Evolutionary conservation across 2,113 vertebrate genomes (phyloP), one percentile per base, ranked within the genome.

Genomic region (Cyprinodon variegatus): DNA sequence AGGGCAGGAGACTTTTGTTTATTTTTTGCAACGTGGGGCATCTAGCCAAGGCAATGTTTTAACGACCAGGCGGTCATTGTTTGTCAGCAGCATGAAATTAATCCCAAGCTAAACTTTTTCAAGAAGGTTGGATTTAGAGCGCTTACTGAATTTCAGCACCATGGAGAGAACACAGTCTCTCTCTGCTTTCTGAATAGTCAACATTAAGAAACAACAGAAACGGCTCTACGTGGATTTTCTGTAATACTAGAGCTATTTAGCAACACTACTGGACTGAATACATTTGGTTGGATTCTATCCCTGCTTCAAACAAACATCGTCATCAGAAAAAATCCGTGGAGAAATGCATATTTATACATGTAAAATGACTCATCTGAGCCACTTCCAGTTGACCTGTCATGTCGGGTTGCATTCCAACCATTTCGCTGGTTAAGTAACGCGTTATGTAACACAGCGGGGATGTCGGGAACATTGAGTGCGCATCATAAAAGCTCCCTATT

Each of bases 371-470:
- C 50, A 6, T 20, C 20, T 3, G 50, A 57, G 50, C 17, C 20
- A n/a, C 9, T 57, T 57, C 17, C 50, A 57, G 6, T 57, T n/a
- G 50, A 20, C 50, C 50, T 57, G 50, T 61, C 4, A 36, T 38
- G 13, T 36, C 29, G 11, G 11, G 4, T 14, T 7, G 13, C 8
- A 9, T 64, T 20, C 38, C 9, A 15, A 8, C 63, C 39, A 41
- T 65, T 29, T 62, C 66, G 14, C 37, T 60, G 85, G 80, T 89
- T 89, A 86, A 92, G 79, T 85, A 77, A 88, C 38, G 66, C 40
- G 78, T 95, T 95, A 93, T 92, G 91, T 94, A 95, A 95, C 88
- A 70, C 87, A 76, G 84, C 78, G 50, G 76, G 70, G 84, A 82
- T 70, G 88, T 71, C 57, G 29, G 87, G 88, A 84, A 79, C 87